Conservation (phyloP, 2,113 vertebrate genomes). For the Peromyscus polionotus region DNA sequence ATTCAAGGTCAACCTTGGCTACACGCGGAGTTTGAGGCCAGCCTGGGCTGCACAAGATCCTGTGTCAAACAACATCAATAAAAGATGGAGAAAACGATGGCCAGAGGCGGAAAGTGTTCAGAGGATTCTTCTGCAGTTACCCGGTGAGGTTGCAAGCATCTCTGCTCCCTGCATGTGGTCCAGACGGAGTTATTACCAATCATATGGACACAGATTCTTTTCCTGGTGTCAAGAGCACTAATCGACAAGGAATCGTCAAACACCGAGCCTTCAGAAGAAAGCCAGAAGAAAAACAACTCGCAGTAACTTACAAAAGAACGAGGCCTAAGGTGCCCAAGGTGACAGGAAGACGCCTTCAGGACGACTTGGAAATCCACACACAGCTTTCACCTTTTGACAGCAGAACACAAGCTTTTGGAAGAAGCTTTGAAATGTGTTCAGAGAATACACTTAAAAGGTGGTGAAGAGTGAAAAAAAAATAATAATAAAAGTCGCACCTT, state of each 20-base stretch:
- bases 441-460: not conserved
- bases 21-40: not conserved
- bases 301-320: not conserved
- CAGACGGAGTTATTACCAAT: constrained; percentile 94
- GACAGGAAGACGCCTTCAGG: not conserved
- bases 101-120: constrained; percentile 88
- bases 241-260: constrained; percentile 95
- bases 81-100: constrained; percentile 70
- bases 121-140: constrained; percentile 91
- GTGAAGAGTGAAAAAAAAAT: not conserved
- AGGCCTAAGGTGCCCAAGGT: not conserved
- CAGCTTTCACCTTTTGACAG: not conserved
- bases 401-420: not conserved
- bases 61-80: not conserved
- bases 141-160: constrained; percentile 94
- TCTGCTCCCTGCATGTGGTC: constrained; percentile 93
- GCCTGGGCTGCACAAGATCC: not conserved
- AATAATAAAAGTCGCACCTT: not conserved
- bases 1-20: not conserved
- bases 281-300: constrained; percentile 94
- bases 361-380: not conserved
- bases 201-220: constrained; percentile 94
- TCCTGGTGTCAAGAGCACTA: constrained; percentile 91
- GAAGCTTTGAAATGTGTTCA: not conserved
- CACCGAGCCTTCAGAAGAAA: constrained; percentile 92